phyloP scores from a whole-genome alignment of 2,113 vertebrate genomes.

The Geococcyx californianus region DNA sequence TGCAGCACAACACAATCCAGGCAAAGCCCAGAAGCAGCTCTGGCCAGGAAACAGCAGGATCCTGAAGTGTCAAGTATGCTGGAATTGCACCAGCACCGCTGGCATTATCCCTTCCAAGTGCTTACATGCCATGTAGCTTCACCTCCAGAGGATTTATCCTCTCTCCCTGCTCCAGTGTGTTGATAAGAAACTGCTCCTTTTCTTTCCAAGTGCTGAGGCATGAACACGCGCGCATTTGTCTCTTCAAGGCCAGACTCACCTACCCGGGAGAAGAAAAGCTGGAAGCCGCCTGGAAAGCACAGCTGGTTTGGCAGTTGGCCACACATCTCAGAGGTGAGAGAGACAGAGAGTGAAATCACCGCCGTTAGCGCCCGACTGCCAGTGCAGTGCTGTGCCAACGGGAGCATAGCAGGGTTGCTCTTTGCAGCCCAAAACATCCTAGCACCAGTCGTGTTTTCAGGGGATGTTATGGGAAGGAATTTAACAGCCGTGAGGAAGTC shows the following conservation, averaged over 20 bases:
- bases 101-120: not conserved
- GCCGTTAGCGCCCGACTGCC: not conserved
- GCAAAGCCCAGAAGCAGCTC: not conserved
- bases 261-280: not conserved
- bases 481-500: not conserved
- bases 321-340: conserved; percentile 6
- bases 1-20: not conserved
- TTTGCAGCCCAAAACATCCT: not conserved
- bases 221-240: rapidly evolving
- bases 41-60: not conserved
- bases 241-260: conserved; percentile 52
- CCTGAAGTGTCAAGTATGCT: not conserved
- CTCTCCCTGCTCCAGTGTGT: not conserved
- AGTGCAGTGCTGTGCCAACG: rapidly evolving
- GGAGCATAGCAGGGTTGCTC: not conserved
- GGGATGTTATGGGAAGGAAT: not conserved
- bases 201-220: not conserved
- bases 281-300: conserved; percentile 26
- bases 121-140: not conserved
- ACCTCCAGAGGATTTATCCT: not conserved
- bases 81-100: not conserved
- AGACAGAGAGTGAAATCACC: not conserved
- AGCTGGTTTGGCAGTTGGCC: conserved; percentile 46
- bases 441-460: not conserved
- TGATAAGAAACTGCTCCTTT: not conserved